Evolutionary conservation across 2,113 vertebrate species (phyloP), one percentile per base, ranked within the genome.

Genomic region (Prochilodus magdalenae): DNA sequence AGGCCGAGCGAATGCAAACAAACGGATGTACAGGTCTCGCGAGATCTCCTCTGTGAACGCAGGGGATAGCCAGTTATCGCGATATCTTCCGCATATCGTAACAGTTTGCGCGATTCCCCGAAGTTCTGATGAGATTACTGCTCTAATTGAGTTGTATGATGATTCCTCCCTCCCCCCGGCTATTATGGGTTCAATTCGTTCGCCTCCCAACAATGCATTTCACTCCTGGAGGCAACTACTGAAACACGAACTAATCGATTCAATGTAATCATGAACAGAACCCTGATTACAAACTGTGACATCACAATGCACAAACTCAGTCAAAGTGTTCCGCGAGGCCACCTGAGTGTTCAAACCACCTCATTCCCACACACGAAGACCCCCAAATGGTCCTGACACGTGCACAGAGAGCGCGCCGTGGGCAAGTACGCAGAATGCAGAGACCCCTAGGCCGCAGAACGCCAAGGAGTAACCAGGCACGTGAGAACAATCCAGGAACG

Each of bases 21-120:
- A 12, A 60, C 3, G 33, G 24, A 57, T 40, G 16, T 14, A 30
- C 55, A 55, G 47, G 2, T 75, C 60, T 81, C 79, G 79, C 79
- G 79, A 81, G 30, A 75, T 47, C 24, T 75, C 29, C 0, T 5
- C 5, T 16, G 33, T 6, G 4, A 29, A 3, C 1, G 0, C 44
- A 2, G 27, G 0, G 0, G 8, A 15, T 3, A 2, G 15, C 1
- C 33, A 10, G 29, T 10, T 71, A 30, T 79, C 77, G 77, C 62
- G 76, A 66, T 27, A 67, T 24, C n/a, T n/a, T 36, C 36, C 4
- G 40, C 40, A 10, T 5, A 44, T 44, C 40, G 11, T 44, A 44
- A 44, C 40, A 7, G 11, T 44, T 1, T 5, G 1, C 11, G 1
- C 8, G 40, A 44, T 5, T 5, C 8, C 40, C 40, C 11, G 40